Base-by-base conservation (phyloP, 2,888 invertebrate species). In the Ophonus ardosiacus region DNA sequence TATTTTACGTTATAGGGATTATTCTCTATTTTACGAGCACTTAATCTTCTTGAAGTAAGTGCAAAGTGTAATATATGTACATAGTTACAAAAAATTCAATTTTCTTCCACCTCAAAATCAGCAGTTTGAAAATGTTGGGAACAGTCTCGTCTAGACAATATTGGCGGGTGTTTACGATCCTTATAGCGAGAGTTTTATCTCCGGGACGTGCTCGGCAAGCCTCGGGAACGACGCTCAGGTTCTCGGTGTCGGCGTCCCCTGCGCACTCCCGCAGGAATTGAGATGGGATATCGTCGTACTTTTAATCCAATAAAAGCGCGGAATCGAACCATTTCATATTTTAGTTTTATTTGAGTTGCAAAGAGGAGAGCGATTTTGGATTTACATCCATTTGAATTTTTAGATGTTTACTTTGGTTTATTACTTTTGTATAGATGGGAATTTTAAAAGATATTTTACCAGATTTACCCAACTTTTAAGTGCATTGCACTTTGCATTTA, bases 311-410 rank as follows among this genome's bases (percentile, higher is more conserved):
- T 59, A 59, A 78, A 78, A 74, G 71, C 78, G 78, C 31, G 31
- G 78, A 78, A 78, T 56, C 78, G 78, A 78, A 78, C 59, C 24
- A 59, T 78, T 76, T 78, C 78, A 78, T 78, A 78, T 78, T 78
- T 78, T 78, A 78, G 78, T 78, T 78, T 78, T 78, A 78, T 78
- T 78, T 78, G 78, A 78, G 78, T 78, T 78, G 56, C 31, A 78
- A 78, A 78, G 17, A 21, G 71, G 71, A 74, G 13, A 68, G 31
- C 68, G 68, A 68, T 68, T 68, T 68, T 31, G 38, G 38, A 68
- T 68, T 68, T 74, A 74, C 71, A 74, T 74, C 17, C 40, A 74
- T 68, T 68, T 68, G 21, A 74, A 74, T 40, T 40, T 74, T 74
- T 24, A 74, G 43, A 17, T 74, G 71, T 74, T 74, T 74, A 43